Percentiles rank a stretch among this genome's conserved stretches.
phyloP scores from a whole-genome alignment of 2,797 vertebrate genomes.

The Falco cherrug region DNA sequence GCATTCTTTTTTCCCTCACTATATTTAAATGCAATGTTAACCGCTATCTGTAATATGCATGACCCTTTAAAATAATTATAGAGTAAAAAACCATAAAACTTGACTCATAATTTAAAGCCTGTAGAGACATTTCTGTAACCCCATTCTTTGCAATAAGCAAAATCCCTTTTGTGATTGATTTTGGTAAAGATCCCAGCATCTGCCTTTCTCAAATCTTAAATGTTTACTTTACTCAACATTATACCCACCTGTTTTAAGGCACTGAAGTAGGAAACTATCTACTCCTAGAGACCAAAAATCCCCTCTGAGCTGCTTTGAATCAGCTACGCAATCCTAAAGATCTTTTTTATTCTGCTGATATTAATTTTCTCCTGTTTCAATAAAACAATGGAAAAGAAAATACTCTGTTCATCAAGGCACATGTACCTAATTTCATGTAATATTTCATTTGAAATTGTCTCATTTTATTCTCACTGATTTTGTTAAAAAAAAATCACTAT shows the following conservation, averaged over 20 bases:
- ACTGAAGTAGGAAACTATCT: background rate
- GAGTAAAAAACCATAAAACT: background rate
- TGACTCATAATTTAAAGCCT: slow-evolving; percentile 9
- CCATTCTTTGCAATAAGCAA: background rate
- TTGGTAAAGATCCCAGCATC: background rate
- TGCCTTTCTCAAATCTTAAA: slow-evolving; percentile 13
- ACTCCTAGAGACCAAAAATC: slow-evolving; percentile 29
- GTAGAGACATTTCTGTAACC: background rate
- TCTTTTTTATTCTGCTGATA: slow-evolving; percentile 46
- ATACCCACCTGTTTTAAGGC: background rate
- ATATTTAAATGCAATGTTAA: slow-evolving; percentile 48
- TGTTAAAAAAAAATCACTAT: slow-evolving; percentile 48
- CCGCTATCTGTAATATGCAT: slow-evolving; percentile 26
- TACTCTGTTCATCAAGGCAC: slow-evolving; percentile 50
- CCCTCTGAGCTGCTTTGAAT: slow-evolving; percentile 30
- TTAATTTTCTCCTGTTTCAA: slow-evolving; percentile 17
- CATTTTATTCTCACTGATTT: slow-evolving; percentile 56
- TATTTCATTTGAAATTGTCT: slow-evolving; percentile 55
- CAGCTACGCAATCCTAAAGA: slow-evolving; percentile 10
- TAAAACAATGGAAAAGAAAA: slow-evolving; percentile 56
- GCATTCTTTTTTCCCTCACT: background rate
- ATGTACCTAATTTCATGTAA: slow-evolving; percentile 42
- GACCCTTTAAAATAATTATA: slow-evolving; percentile 5
- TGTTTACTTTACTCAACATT: slow-evolving; percentile 36
- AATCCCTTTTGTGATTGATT: background rate